These are phyloP conservation scores for Endomychus coccineus DNA, from an alignment of 2,888 invertebrate species.

Conservation along the genomic window DNA sequence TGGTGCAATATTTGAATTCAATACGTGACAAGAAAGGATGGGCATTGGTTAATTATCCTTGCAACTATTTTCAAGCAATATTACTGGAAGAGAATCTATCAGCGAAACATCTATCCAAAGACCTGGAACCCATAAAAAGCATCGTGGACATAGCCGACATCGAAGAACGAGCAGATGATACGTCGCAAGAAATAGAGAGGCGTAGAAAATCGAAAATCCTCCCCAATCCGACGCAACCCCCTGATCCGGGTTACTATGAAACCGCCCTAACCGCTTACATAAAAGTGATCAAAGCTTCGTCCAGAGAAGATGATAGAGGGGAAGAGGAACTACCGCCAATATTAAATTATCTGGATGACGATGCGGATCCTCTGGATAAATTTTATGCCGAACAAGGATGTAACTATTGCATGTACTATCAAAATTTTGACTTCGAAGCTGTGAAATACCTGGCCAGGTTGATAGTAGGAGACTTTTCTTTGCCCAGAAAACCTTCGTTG, in stretches of 20 bases:
- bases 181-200: not conserved
- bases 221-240: conserved; percentile 3
- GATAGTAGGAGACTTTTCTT: conserved; percentile 39
- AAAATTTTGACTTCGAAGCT: conserved; percentile 48
- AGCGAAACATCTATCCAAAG: conserved; percentile 46
- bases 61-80: conserved; percentile 50
- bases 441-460: conserved; percentile 44
- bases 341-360: conserved; percentile 36
- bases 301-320: conserved; percentile 40
- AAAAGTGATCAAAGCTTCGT: conserved; percentile 43
- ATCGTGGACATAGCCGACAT: conserved; percentile 29
- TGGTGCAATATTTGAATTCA: conserved; percentile 54
- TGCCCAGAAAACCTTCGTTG: conserved; percentile 37
- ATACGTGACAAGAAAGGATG: conserved; percentile 46
- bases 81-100: conserved; percentile 54
- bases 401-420: conserved; percentile 54
- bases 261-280: conserved; percentile 55
- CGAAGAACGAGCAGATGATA: conserved; percentile 18
- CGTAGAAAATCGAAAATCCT: conserved; percentile 6
- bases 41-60: conserved; percentile 59
- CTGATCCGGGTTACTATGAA: conserved; percentile 31
- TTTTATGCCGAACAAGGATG: conserved; percentile 54
- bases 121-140: conserved; percentile 16
- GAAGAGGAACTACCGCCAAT: conserved; percentile 38
- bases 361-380: conserved; percentile 48